phyloP scores from a whole-genome alignment of 2,113 vertebrate genomes.

The Pseudopipra pipra region DNA sequence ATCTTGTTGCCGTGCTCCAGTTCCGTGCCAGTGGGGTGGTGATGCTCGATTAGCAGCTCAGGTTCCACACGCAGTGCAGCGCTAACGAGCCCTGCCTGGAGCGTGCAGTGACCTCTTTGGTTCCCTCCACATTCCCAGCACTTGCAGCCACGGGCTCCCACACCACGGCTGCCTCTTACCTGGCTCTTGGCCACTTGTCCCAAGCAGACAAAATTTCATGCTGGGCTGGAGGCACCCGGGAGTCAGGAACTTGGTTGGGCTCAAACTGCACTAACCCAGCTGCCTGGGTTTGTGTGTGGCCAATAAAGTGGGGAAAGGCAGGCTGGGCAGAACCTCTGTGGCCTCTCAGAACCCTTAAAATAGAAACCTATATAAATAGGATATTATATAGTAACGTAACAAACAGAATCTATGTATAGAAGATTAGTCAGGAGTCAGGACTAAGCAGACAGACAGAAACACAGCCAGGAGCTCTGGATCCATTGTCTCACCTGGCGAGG shows the following conservation, averaged over 20 bases:
- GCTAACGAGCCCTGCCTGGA: background rate
- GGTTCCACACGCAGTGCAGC: background rate
- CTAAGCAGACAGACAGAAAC: background rate
- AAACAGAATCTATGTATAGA: background rate
- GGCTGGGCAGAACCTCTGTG: accelerated
- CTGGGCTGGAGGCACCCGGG: background rate
- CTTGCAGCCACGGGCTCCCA: background rate
- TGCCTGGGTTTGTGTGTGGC: accelerated
- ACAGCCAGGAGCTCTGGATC: background rate
- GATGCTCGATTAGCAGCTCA: background rate
- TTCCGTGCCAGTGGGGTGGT: background rate
- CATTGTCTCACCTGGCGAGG: accelerated
- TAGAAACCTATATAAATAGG: background rate
- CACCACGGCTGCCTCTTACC: background rate
- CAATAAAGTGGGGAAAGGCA: background rate
- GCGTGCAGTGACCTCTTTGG: background rate
- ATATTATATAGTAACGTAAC: accelerated
- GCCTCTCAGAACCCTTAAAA: background rate
- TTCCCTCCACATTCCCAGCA: background rate
- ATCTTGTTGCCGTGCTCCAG: background rate
- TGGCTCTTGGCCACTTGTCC: background rate
- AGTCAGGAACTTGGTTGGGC: background rate
- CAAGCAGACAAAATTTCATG: background rate
- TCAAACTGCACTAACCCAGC: background rate
- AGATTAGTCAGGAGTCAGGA: background rate